These are phyloP conservation scores for Gouania willdenowi DNA, from an alignment of 2,797 vertebrate species.

Conservation along the genomic window DNA sequence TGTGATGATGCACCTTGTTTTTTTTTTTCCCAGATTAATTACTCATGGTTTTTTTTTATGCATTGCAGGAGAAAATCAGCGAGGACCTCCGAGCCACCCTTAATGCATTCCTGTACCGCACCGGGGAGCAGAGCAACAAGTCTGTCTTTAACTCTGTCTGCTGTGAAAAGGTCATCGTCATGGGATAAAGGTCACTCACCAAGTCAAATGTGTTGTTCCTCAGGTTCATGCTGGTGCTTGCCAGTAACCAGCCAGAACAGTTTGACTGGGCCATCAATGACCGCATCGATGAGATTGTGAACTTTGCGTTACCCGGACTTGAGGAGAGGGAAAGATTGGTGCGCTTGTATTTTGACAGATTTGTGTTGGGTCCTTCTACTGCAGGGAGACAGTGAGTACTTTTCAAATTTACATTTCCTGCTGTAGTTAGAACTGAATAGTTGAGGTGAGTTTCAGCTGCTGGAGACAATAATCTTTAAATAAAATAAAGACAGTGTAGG, in stretches of 20 bases:
- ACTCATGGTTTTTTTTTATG: slow-evolving; percentile 48
- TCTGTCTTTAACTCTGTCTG: slow-evolving; percentile 52
- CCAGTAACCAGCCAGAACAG: slow-evolving; percentile 88
- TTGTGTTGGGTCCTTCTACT: slow-evolving; percentile 82
- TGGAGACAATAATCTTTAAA: too few species aligned
- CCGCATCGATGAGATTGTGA: slow-evolving; percentile 84
- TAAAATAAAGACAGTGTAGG: slow-evolving; percentile 16
- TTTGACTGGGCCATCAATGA: slow-evolving; percentile 89
- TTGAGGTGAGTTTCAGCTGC: slow-evolving; percentile 21
- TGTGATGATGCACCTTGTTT: slow-evolving; percentile 16
- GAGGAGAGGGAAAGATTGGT: slow-evolving; percentile 83
- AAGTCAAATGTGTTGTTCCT: slow-evolving; percentile 8
- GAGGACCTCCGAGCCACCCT: slow-evolving; percentile 86
- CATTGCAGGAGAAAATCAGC: slow-evolving; percentile 83
- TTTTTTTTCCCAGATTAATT: slow-evolving; percentile 42
- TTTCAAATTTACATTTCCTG: slow-evolving; percentile 7
- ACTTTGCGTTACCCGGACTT: slow-evolving; percentile 75
- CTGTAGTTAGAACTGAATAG: slow-evolving; percentile 1
- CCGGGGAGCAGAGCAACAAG: slow-evolving; percentile 89
- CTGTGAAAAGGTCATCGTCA: slow-evolving; percentile 28
- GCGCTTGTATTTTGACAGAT: slow-evolving; percentile 84
- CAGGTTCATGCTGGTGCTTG: slow-evolving; percentile 89
- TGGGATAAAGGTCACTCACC: slow-evolving; percentile 32
- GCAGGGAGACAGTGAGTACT: slow-evolving; percentile 85
- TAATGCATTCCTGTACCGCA: slow-evolving; percentile 85